Evolutionary conservation across 2,797 vertebrate genomes (phyloP).

Genomic region (Acomys russatus): DNA sequence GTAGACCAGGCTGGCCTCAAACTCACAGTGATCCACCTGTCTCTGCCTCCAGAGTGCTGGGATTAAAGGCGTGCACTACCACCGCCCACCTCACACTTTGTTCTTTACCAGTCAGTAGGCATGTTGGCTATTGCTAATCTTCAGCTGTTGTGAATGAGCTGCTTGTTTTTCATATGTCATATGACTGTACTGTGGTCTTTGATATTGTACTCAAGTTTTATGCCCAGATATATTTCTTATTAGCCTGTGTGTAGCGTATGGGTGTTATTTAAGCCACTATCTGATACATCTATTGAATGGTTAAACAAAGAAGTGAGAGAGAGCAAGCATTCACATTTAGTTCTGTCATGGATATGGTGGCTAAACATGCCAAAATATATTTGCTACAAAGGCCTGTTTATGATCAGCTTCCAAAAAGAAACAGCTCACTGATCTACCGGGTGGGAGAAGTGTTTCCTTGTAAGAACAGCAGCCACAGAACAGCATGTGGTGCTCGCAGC

Average conservation of each 20-base stretch:
- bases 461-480: neutral
- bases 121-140: neutral
- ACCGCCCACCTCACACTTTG: neutral
- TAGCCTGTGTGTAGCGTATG: neutral
- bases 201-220: neutral
- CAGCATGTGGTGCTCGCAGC: slow-evolving; percentile 41
- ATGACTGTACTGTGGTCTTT: neutral
- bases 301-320: neutral
- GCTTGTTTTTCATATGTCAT: neutral
- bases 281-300: neutral
- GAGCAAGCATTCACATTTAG: neutral
- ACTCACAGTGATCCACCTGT: too few species aligned
- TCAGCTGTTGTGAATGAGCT: neutral
- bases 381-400: neutral
- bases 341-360: neutral
- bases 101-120: neutral
- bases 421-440: neutral
- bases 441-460: slow-evolving; percentile 11
- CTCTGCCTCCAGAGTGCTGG: too few species aligned
- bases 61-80: too few species aligned
- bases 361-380: neutral
- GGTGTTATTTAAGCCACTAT: neutral
- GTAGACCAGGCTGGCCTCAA: too few species aligned
- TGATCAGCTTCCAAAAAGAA: slow-evolving; percentile 54
- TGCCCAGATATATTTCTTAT: neutral